A percentile compares a stretch with the other conserved stretches of the same genome.
Conservation (phyloP, 2,797 vertebrate species). For the Peromyscus melanophrys region DNA sequence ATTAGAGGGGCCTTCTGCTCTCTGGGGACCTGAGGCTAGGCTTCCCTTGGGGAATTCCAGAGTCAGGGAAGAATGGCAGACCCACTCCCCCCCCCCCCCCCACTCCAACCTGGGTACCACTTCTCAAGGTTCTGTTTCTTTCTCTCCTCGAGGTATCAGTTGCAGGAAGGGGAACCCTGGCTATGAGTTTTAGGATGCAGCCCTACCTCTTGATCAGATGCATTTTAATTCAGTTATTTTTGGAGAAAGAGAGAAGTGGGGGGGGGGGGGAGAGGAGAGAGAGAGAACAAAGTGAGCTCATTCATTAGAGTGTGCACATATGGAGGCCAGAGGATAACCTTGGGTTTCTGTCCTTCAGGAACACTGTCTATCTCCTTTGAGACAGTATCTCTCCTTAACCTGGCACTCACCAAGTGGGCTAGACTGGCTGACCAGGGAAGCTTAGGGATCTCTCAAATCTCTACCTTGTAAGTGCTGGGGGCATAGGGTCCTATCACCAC, state of each 20-base stretch:
- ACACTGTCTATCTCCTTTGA: background rate
- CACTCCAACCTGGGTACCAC: no score
- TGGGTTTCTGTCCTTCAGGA: background rate
- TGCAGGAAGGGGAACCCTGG: background rate
- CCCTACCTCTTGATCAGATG: background rate
- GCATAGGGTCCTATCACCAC: background rate
- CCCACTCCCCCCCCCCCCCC: rapidly evolving
- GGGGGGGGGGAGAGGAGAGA: background rate
- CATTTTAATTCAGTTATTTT: background rate
- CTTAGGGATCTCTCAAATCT: background rate
- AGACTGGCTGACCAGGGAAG: background rate
- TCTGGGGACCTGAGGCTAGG: background rate
- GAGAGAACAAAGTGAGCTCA: background rate
- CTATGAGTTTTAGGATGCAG: background rate
- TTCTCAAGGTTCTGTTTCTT: background rate
- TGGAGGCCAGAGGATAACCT: background rate
- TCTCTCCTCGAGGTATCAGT: background rate
- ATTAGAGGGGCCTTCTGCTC: background rate
- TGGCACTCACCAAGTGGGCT: background rate
- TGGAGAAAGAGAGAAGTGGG: background rate
- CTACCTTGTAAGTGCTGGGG: background rate
- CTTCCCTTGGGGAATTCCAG: background rate
- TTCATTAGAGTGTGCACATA: no score
- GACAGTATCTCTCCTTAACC: background rate
- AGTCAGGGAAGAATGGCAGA: background rate